Percentiles rank a stretch among this genome's conserved stretches.
Conservation (phyloP, 1,140 invertebrate genomes). For the Scylla paramamosain region DNA sequence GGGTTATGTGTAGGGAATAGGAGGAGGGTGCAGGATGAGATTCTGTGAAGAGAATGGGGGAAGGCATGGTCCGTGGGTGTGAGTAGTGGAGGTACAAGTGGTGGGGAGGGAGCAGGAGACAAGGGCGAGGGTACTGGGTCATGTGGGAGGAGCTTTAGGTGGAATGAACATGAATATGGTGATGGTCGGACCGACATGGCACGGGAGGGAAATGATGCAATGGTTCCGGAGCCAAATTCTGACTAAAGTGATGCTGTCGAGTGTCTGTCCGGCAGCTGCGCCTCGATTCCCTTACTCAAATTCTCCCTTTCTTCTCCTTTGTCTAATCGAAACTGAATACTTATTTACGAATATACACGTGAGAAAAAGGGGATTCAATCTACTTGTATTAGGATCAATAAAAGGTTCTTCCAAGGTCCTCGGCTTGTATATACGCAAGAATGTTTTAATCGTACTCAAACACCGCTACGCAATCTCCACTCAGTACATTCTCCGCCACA, state of each 20-base stretch:
- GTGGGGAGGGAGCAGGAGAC: neutral
- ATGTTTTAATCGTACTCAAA: too few relatives aligned
- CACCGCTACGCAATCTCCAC: too few relatives aligned
- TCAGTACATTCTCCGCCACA: too few relatives aligned
- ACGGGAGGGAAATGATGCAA: neutral
- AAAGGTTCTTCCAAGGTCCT: too few relatives aligned
- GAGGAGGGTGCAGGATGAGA: neutral
- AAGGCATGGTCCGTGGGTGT: neutral
- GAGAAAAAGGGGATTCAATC: too few relatives aligned
- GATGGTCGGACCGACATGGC: neutral
- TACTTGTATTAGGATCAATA: too few relatives aligned
- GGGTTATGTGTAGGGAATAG: too few relatives aligned
- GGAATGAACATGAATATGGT: conserved; percentile 22
- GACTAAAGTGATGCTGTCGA: neutral
- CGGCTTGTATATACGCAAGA: too few relatives aligned
- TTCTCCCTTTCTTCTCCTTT: neutral
- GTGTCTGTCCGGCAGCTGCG: neutral
- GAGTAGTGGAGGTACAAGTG: neutral
- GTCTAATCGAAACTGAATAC: neutral
- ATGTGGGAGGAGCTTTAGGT: neutral
- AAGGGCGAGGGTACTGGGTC: neutral
- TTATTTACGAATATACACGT: neutral
- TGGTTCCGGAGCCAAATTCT: neutral
- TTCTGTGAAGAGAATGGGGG: neutral
- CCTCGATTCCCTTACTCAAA: neutral